Evolutionary conservation across 2,888 invertebrate species (phyloP), one percentile per base, ranked within the genome.

Genomic region (Dicranocentrus wangi): DNA sequence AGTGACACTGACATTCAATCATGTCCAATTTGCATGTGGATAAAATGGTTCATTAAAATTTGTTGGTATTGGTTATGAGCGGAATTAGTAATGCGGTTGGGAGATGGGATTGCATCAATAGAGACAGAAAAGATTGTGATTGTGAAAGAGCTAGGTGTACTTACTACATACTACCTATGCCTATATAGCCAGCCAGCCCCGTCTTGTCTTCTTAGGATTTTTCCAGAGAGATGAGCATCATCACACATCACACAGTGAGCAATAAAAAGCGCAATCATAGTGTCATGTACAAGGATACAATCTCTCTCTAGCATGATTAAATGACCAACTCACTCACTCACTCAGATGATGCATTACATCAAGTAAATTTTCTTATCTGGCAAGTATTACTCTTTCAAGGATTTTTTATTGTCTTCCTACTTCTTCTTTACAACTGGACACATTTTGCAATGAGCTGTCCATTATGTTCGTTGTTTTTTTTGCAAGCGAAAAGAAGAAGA

Each of bases 1-100:
- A 68, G 47, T 60, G 68, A 76, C 76, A 68, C 47, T 76, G 76
- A 76, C 76, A 61, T 63, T 76, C 76, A 76, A 76, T 76, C 76
- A 68, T 47, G 68, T 76, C 42, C 76, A 76, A 76, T 76, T 76
- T 76, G 60, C 66, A 76, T 76, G 68, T 28, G 58, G 32, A 76
- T 76, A 76, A 76, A 73, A 66, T 76, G 68, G 68, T 61, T 61
- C 47, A 68, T 76, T 68, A 76, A 39, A 25, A 75, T 66, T 55
- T 55, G 23, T 63, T 39, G 42, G 42, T 42, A 42, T 21, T 63
- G 63, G 63, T 63, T 39, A 63, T 63, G 63, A 63, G 42, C 39
- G 10, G 63, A 28, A 17, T 28, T 61, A 27, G 3, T 17, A 63
- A 21, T 63, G 63, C 3, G 60, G 27, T 61, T 27, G 13, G 32